Conservation (phyloP, 2,888 invertebrate genomes). For the Mechanitis mazaeus region DNA sequence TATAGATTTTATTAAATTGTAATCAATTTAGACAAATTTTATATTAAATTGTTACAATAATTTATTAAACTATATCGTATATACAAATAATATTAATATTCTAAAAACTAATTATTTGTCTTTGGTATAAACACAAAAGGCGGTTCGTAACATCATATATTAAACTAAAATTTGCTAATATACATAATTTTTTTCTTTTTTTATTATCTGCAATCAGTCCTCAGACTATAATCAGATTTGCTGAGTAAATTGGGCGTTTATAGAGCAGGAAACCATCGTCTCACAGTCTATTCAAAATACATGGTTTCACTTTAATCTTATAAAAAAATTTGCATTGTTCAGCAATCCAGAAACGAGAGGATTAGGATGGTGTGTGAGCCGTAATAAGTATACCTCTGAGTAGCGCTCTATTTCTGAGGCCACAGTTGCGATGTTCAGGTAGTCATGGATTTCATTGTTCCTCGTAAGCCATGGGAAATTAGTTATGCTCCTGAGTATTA, state of each 20-base stretch:
- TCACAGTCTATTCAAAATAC: no score
- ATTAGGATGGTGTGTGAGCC: no score
- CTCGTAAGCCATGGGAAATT: constrained; percentile 11
- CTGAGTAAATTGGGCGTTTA: no score
- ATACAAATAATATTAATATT: constrained; percentile 8
- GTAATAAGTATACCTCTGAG: no score
- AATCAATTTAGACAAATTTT: constrained; percentile 13
- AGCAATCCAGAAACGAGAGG: no score
- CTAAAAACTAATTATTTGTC: constrained; percentile 10
- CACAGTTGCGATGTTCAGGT: neutral
- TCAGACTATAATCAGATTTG: no score
- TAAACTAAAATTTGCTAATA: constrained; percentile 5
- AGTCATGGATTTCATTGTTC: neutral
- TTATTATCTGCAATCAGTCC: neutral
- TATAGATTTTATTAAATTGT: neutral
- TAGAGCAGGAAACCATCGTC: no score
- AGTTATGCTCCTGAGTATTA: constrained; percentile 10
- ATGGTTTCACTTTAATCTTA: no score
- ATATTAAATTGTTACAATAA: neutral
- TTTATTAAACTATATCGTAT: neutral
- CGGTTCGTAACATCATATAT: neutral
- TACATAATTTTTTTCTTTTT: constrained; percentile 2
- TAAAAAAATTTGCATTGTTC: no score
- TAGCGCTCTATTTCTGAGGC: neutral
- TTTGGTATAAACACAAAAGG: neutral